Evolutionary conservation across 92 coral and sea anemone species (phyloP).

Genomic region (Metridium senile): DNA sequence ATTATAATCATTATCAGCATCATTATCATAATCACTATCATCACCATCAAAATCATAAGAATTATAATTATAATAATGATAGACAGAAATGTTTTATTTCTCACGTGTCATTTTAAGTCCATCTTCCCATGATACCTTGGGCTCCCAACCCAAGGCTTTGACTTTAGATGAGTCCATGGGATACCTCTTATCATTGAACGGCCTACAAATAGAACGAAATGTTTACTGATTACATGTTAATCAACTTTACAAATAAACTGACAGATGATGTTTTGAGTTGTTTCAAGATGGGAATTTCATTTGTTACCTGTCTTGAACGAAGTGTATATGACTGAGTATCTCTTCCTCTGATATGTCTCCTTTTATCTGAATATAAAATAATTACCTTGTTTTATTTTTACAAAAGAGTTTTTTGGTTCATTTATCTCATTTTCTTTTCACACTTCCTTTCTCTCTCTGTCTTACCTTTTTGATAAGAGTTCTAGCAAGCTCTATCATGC

Average conservation of each 20-base stretch:
- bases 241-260: neutral
- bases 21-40: too few species aligned
- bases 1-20: too few species aligned
- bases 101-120: conserved; percentile 56
- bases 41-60: too few species aligned
- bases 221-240: too few species aligned
- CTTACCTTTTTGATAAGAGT: conserved; percentile 36
- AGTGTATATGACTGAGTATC: conserved; percentile 35
- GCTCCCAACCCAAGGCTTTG: conserved; percentile 62
- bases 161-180: conserved; percentile 73
- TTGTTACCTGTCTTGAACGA: conserved; percentile 58
- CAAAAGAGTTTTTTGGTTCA: neutral
- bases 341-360: conserved; percentile 47
- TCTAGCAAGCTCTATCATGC: conserved; percentile 51
- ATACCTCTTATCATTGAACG: conserved; percentile 57
- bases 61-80: too few species aligned
- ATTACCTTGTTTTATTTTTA: neutral
- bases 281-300: too few species aligned
- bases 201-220: too few species aligned
- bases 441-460: neutral
- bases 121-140: conserved; percentile 60
- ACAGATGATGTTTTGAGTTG: neutral
- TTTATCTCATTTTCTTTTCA: neutral
- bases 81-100: neutral
- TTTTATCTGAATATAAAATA: conserved; percentile 28